A percentile compares a stretch with the other conserved stretches of the same genome.
Evolutionary conservation across 2,113 vertebrate species (phyloP).

Genomic region (Heliornis fulica): DNA sequence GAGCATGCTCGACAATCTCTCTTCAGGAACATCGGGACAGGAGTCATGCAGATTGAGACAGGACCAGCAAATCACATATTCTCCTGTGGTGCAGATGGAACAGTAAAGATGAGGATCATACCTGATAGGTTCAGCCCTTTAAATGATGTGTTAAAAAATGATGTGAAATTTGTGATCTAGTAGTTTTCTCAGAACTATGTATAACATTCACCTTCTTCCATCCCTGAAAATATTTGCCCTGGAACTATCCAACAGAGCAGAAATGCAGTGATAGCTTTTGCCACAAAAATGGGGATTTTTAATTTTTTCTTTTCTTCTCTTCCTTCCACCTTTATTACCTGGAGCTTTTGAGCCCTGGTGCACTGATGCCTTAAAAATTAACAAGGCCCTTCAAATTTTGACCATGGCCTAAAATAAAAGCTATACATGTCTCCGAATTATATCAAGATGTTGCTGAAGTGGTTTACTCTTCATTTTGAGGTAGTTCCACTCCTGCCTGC

Average conservation of each 20-base stretch:
- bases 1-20: conserved; percentile 96
- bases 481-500: not conserved
- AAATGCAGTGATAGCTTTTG: conserved; percentile 49
- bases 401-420: conserved; percentile 66
- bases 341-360: conserved; percentile 67
- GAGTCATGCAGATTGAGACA: conserved; percentile 96
- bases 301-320: not conserved
- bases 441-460: conserved; percentile 25
- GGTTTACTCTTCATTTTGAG: conserved; percentile 13
- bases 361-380: conserved; percentile 83
- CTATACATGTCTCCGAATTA: conserved; percentile 20
- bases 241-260: conserved; percentile 50
- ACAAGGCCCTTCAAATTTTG: conserved; percentile 67
- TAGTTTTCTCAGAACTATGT: conserved; percentile 6
- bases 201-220: not conserved
- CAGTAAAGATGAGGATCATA: conserved; percentile 96
- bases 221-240: conserved; percentile 34
- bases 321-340: conserved; percentile 43
- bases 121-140: conserved; percentile 85
- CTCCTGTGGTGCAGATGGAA: conserved; percentile 97
- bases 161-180: conserved; percentile 90
- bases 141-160: conserved; percentile 81
- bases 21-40: conserved; percentile 96
- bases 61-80: conserved; percentile 93
- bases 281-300: conserved; percentile 34